phyloP scores from a whole-genome alignment of 1,140 invertebrate species.

The Elymnias hypermnestra region DNA sequence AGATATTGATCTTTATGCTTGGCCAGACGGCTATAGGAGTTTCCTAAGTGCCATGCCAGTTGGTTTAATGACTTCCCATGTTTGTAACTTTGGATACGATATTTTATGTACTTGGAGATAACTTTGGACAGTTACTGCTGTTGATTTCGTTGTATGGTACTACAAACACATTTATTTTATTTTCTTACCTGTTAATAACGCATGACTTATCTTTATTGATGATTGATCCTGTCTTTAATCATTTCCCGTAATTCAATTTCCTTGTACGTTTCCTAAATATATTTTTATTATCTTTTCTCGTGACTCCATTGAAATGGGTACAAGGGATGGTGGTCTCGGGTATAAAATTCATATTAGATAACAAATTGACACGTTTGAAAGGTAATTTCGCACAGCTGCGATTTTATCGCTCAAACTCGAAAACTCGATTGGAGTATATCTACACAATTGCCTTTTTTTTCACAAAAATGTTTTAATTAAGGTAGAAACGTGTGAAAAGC shows the following conservation, averaged over 20 bases:
- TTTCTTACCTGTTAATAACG: conserved; percentile 31
- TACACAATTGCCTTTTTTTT: no score
- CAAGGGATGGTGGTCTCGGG: conserved; percentile 26
- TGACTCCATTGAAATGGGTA: conserved; percentile 35
- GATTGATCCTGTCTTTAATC: conserved; percentile 41
- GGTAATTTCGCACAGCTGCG: conserved; percentile 51
- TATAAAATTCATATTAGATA: conserved; percentile 31
- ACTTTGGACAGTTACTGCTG: conserved; percentile 43
- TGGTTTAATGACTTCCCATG: conserved; percentile 72
- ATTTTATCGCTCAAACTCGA: conserved; percentile 34
- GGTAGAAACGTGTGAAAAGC: conserved; percentile 56
- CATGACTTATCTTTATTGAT: conserved; percentile 39
- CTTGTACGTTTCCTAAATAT: conserved; percentile 30
- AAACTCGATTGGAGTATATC: conserved; percentile 30
- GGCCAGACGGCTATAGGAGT: conserved; percentile 65
- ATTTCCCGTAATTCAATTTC: conserved; percentile 33
- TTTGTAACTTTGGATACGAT: conserved; percentile 57
- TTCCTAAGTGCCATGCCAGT: conserved; percentile 63
- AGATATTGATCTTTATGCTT: conserved; percentile 74
- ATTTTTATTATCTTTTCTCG: conserved; percentile 36
- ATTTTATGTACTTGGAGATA: conserved; percentile 56
- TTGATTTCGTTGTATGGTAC: conserved; percentile 37
- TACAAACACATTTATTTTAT: conserved; percentile 39
- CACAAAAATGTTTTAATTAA: conserved; percentile 64
- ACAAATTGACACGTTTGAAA: conserved; percentile 35